Base-by-base conservation (phyloP, 2,797 vertebrate species). In the Stomatorhinus walkeri region DNA sequence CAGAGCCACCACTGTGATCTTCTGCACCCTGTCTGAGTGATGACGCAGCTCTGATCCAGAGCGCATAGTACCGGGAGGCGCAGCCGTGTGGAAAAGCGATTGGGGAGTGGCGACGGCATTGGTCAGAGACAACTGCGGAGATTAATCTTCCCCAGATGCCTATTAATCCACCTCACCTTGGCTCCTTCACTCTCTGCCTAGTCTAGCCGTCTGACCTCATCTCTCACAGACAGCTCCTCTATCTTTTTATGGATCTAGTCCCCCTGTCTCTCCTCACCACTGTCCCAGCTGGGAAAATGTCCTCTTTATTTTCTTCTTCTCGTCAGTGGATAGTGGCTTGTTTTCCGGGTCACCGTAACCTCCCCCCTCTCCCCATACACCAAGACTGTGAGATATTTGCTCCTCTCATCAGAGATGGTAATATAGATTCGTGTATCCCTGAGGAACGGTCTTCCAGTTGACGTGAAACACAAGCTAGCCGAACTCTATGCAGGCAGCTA, bases 401-500 rank as follows among this genome's bases (percentile, higher is more conserved):
- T 84, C 10, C 10, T 85, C 88, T 83, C 90, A 90, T 91, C 91
- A 90, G 91, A 87, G 90, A 91, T 32, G 40, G 87, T 91, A 32
- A 14, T 91, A 89, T 91, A 85, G 90, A 90, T 43, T 92, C 91
- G 90, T 81, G 89, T 89, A 88, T 91, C 91, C 59, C 91, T 89
- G 14, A 59, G 89, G 89, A 91, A 89, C 90, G 85, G 52, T 92
- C 92, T 90, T 92, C 83, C 90, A 90, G 90, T 90, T 92, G 91
- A 81, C 90, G 89, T 89, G 90, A 90, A 61, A 90, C 90, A 87
- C 90, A 88, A 81, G 89, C 92, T 91, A 90, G 91, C 91, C 87
- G 91, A 90, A 91, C 89, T 90, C 91, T 91, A 90, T 83, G 89
- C 90, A 85, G 90, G 90, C 92, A 89, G 90, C 91, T 94, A 93